Percentiles rank a stretch among this genome's conserved stretches.
Conservation (phyloP, 2,113 vertebrate species). For the Vanacampus margaritifer region DNA sequence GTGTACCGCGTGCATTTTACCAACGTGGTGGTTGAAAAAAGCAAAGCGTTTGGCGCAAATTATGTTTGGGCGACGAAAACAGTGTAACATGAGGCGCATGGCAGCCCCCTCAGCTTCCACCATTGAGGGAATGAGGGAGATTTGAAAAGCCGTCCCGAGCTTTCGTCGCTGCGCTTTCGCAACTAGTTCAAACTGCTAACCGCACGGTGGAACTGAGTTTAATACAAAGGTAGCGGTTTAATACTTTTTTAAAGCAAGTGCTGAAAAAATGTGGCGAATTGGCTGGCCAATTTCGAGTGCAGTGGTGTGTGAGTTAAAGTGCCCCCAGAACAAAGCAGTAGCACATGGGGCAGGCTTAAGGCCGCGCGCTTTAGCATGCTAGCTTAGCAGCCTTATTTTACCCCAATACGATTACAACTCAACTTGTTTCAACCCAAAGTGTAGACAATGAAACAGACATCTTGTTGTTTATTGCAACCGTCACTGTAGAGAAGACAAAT, state of each 20-base stretch:
- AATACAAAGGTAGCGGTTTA: accelerated
- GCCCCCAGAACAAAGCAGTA: constrained; percentile 84
- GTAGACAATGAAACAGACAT: not conserved
- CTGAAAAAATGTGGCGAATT: constrained; percentile 30
- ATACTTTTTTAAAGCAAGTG: constrained; percentile 6
- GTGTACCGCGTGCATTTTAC: too few relatives aligned
- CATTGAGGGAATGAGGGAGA: constrained; percentile 83
- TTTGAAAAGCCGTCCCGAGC: constrained; percentile 80
- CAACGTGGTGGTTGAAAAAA: not conserved
- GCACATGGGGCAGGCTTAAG: constrained; percentile 82
- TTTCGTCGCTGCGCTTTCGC: constrained; percentile 17
- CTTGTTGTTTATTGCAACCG: not conserved
- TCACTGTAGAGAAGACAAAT: not conserved
- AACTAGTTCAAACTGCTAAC: constrained; percentile 23
- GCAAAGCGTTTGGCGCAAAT: constrained; percentile 18
- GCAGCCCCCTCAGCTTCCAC: constrained; percentile 73
- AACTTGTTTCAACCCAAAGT: constrained; percentile 1
- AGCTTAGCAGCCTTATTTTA: constrained; percentile 32
- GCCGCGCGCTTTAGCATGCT: constrained; percentile 67
- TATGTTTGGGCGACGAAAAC: constrained; percentile 63
- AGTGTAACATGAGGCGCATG: constrained; percentile 77
- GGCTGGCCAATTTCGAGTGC: constrained; percentile 47
- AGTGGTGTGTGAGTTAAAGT: constrained; percentile 77
- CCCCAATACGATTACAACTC: too few relatives aligned
- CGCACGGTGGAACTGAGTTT: not conserved